These are phyloP conservation scores for Dynastes maya DNA, from an alignment of 2,888 invertebrate genomes.

Conservation along the genomic window DNA sequence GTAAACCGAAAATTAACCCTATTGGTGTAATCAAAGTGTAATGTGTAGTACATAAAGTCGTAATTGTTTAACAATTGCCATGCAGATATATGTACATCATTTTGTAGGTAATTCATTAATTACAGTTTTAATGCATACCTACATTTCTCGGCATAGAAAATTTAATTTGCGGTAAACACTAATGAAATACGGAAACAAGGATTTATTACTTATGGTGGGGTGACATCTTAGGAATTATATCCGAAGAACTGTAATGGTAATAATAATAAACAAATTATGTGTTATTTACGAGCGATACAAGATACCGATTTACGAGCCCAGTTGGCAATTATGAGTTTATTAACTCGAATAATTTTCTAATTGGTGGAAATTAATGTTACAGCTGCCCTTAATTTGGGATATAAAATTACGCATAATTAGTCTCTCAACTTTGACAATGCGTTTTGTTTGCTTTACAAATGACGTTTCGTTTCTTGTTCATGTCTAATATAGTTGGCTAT, in stretches of 20 bases:
- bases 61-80: conserved; percentile 6
- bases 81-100: neutral
- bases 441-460: neutral
- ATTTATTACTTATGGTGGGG: conserved; percentile 34
- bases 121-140: conserved; percentile 31
- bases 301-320: conserved; percentile 28
- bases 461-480: neutral
- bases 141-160: conserved; percentile 8
- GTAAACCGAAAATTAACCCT: conserved; percentile 16
- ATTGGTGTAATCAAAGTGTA: neutral
- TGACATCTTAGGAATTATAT: conserved; percentile 42
- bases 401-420: conserved; percentile 5
- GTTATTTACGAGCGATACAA: conserved; percentile 37
- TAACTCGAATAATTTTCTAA: conserved; percentile 44
- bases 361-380: conserved; percentile 36
- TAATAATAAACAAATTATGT: conserved; percentile 47
- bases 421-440: neutral
- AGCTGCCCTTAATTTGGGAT: conserved; percentile 3
- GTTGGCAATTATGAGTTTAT: conserved; percentile 42
- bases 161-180: conserved; percentile 31
- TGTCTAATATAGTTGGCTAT: neutral
- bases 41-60: neutral
- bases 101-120: conserved; percentile 31
- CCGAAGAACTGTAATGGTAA: conserved; percentile 34
- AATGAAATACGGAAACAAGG: conserved; percentile 40